These are phyloP conservation scores for Pongo abelii DNA, from an alignment of 2,113 vertebrate species.

Conservation along the genomic window DNA sequence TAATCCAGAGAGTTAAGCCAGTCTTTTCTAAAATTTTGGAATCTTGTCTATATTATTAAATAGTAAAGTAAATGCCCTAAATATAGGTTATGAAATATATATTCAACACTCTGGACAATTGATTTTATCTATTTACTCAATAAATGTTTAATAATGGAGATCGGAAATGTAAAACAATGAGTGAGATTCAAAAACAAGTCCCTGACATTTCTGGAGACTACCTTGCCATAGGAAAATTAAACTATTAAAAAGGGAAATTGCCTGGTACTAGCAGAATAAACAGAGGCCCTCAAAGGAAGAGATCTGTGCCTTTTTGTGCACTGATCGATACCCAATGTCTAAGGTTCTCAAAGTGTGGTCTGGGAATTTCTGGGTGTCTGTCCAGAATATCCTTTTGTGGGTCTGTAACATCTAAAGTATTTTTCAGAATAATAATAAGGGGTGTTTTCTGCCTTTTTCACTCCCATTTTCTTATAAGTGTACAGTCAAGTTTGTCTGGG, in stretches of 20 bases:
- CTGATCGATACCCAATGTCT: too few species aligned
- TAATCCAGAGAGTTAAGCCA: not conserved
- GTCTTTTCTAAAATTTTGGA: not conserved
- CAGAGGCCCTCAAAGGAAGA: not conserved
- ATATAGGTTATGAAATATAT: not conserved
- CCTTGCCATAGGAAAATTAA: not conserved
- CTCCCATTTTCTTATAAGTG: not conserved
- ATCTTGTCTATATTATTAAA: not conserved
- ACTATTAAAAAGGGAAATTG: not conserved
- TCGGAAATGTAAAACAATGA: not conserved
- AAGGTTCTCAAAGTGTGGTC: not conserved
- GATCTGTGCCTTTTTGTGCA: not conserved
- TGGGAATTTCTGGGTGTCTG: not conserved
- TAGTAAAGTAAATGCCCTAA: not conserved
- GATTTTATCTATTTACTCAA: not conserved
- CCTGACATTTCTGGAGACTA: not conserved
- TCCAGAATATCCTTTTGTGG: not conserved
- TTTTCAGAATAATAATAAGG: not conserved
- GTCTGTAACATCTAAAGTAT: not conserved
- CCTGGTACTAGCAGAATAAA: not conserved
- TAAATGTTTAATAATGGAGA: not conserved
- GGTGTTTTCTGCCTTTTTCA: not conserved
- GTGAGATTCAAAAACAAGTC: not conserved
- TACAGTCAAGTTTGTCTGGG: not conserved
- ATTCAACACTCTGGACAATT: not conserved